These are phyloP conservation scores for Coilia nasus DNA, from an alignment of 2,797 vertebrate genomes.

Conservation along the genomic window DNA sequence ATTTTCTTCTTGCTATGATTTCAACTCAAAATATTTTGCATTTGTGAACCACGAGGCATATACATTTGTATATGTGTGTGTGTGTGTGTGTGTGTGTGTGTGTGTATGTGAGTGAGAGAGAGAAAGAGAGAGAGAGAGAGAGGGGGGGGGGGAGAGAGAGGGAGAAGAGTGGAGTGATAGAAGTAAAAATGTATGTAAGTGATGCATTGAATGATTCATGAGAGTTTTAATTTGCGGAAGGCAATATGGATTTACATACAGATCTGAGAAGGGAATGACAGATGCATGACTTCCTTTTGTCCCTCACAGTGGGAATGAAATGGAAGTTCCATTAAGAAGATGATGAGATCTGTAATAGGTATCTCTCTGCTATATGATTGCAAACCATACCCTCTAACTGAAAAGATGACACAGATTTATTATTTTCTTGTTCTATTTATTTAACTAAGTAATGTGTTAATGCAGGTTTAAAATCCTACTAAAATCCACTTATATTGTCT, in stretches of 20 bases:
- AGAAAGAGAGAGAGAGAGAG: not conserved
- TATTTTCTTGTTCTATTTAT: not conserved
- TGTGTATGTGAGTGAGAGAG: not conserved
- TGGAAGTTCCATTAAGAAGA: not conserved
- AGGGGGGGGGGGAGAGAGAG: not conserved
- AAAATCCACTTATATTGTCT: not conserved
- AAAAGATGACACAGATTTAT: not conserved
- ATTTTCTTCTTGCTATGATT: not conserved
- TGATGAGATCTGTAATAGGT: not conserved
- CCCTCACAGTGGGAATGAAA: not conserved
- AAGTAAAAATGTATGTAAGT: not conserved
- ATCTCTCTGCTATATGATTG: not conserved
- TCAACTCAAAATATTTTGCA: not conserved
- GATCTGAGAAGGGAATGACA: not conserved
- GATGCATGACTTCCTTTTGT: not conserved
- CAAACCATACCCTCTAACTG: not conserved
- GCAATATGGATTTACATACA: constrained; percentile 9
- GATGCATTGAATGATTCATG: not conserved
- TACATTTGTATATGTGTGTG: not conserved
- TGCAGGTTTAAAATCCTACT: not conserved
- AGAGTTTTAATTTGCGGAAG: not conserved
- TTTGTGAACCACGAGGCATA: not conserved
- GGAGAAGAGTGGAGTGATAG: not conserved
- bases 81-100: not conserved
- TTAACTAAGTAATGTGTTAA: not conserved